Conservation (phyloP, 2,113 vertebrate genomes). For the Astatoreochromis straeleni region DNA sequence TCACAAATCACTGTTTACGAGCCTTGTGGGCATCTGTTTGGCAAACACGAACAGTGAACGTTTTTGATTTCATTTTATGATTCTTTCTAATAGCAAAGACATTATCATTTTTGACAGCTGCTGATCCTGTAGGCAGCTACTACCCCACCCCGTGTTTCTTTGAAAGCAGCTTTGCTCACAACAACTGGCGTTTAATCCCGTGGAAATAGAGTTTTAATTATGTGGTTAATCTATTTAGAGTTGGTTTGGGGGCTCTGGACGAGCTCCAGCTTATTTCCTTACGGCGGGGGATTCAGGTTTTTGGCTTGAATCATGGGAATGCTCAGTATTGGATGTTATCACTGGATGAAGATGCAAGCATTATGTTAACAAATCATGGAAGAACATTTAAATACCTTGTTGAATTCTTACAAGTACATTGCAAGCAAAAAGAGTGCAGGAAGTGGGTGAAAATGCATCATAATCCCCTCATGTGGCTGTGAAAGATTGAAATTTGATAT, state of each 20-base stretch:
- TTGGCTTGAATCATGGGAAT: neutral
- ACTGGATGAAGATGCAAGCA: neutral
- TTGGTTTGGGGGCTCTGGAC: conserved; percentile 1
- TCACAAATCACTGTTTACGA: conserved; percentile 34
- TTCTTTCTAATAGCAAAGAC: neutral
- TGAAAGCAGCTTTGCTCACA: conserved; percentile 47
- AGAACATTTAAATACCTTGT: neutral
- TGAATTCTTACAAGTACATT: neutral
- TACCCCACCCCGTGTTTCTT: conserved; percentile 59
- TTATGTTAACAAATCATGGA: neutral
- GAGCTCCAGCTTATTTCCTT: conserved; percentile 36
- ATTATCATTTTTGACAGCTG: conserved; percentile 55
- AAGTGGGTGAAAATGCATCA: neutral
- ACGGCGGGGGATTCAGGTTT: conserved; percentile 15
- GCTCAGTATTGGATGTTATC: neutral
- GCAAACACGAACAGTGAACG: neutral
- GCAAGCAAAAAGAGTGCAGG: neutral
- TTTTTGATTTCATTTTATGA: neutral
- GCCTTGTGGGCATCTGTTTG: neutral
- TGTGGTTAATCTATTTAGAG: conserved; percentile 40
- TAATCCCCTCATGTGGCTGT: neutral
- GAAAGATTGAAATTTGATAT: neutral
- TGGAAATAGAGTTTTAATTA: conserved; percentile 51
- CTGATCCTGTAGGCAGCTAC: conserved; percentile 37
- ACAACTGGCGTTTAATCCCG: conserved; percentile 54